Evolutionary conservation across 92 coral and sea anemone species (phyloP), one percentile per base, ranked within the genome.

Genomic region (Palythoa caribaeorum): DNA sequence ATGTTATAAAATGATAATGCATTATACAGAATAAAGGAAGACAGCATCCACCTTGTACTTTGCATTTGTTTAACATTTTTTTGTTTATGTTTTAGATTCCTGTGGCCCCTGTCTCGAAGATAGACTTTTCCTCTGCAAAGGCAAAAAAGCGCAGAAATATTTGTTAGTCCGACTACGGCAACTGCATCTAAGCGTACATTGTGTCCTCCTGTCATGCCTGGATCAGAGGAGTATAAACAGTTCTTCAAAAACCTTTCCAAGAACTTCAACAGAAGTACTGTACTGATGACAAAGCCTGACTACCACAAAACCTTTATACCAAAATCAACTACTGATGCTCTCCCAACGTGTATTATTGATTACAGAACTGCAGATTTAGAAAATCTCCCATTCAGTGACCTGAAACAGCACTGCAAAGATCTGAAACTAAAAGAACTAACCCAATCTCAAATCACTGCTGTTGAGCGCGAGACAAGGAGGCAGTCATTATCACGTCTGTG

Each of bases 331-430:
- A 88, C 87, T 20, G 35, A 36, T 28, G 79, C 87, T 35, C 62
- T 88, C 35, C 90, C 80, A 73, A 88, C 79, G 79, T 51, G 63
- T 39, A 71, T 85, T 17, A 71, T 85, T 54, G 88, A 85, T 37
- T 85, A 85, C 88, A 73, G 85, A 85, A 44, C 77, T 55, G 50
- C 83, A 85, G 65, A 57, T 15, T 48, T 79, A 59, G 66, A 59
- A 59, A 59, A 59, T 59, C 80, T 76, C 86, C 85, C 84, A 79
- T 76, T 88, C 92, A 7, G 72, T 59, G 66, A 59, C 66, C 66
- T 59, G 66, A 59, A 59, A 59, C 66, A 59, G 66, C 66, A 59
- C 66, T 59, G 66, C 19, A 59, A 59, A 59, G 66, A 59, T 59
- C 66, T 59, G 66, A 59, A 59, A 59, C 66, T 59, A 59, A 59